Evolutionary conservation across 1,140 invertebrate species (phyloP), one percentile per base, ranked within the genome.

Genomic region (Arctopsyche grandis): DNA sequence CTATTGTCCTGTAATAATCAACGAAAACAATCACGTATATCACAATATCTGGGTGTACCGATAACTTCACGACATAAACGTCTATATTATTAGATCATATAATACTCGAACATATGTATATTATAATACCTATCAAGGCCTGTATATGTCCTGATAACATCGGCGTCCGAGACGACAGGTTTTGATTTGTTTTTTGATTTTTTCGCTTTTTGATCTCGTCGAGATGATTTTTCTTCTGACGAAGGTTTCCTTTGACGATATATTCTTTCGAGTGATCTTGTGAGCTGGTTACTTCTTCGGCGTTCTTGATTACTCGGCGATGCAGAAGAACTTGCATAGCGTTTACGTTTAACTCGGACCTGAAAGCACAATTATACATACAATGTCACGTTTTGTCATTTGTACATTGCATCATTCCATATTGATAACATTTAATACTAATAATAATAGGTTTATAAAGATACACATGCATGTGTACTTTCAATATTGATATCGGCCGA

Each of bases 91-190:
- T 63, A 22, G 9, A 69, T 38, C n/a, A 29, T 19, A 44, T 43
- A n/a, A n/a, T n/a, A n/a, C n/a, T n/a, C n/a, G n/a, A n/a, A n/a
- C n/a, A n/a, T n/a, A n/a, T n/a, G n/a, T n/a, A n/a, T n/a, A n/a
- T n/a, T n/a, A n/a, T n/a, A n/a, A 21, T 46, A 88, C 86, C 86
- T 88, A 84, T 92, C 91, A 43, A 92, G 84, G 0, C 91, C 91
- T 5, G 91, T 91, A 85, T 92, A 92, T 0, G 91, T 91, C 69
- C 87, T 85, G 63, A 88, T 89, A n/a, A 92, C 88, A 66, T 91
- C 90, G 58, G 88, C 87, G 48, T 89, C 88, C 1, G 86, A 86
- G n/a, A 87, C 71, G n/a, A 87, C 71, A 43, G 81, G 44, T 38
- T 76, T 79, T n/a, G 71, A n/a, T 44, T 75, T 75, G 10, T 75